These are phyloP conservation scores for Haliclystus octoradiatus DNA, from an alignment of 30 jellyfish, hydroid and myxozoan species.

Conservation along the genomic window DNA sequence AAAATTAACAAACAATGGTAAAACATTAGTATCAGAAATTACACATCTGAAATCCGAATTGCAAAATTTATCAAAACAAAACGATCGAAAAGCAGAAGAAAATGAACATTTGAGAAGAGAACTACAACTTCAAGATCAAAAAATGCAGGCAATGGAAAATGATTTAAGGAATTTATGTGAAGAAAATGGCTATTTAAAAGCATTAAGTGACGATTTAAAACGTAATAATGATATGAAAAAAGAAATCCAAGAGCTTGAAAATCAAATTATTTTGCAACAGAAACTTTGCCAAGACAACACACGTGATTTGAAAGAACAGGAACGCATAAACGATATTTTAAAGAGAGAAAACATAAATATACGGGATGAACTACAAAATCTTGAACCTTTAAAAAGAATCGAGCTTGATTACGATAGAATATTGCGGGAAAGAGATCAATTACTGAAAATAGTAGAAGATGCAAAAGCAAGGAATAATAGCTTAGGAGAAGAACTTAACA, in stretches of 20 bases:
- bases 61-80: conserved; percentile 15
- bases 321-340: background rate
- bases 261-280: conserved; percentile 48
- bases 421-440: background rate
- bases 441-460: background rate
- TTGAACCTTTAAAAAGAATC: background rate
- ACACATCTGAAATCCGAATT: conserved; percentile 62
- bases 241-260: conserved; percentile 38
- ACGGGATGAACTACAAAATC: background rate
- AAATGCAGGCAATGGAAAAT: conserved; percentile 46
- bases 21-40: conserved; percentile 53
- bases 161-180: conserved; percentile 41
- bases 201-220: conserved; percentile 21
- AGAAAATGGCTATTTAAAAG: conserved; percentile 60
- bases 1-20: conserved; percentile 78
- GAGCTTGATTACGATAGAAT: background rate
- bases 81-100: conserved; percentile 19
- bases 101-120: conserved; percentile 40
- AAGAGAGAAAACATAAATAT: background rate
- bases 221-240: conserved; percentile 26
- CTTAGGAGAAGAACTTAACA: background rate
- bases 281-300: conserved; percentile 60
- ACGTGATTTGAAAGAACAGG: conserved; percentile 43
- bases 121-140: conserved; percentile 11
- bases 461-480: background rate